phyloP scores from a whole-genome alignment of 1,140 invertebrate genomes.

The Apocrypta bakeri region DNA sequence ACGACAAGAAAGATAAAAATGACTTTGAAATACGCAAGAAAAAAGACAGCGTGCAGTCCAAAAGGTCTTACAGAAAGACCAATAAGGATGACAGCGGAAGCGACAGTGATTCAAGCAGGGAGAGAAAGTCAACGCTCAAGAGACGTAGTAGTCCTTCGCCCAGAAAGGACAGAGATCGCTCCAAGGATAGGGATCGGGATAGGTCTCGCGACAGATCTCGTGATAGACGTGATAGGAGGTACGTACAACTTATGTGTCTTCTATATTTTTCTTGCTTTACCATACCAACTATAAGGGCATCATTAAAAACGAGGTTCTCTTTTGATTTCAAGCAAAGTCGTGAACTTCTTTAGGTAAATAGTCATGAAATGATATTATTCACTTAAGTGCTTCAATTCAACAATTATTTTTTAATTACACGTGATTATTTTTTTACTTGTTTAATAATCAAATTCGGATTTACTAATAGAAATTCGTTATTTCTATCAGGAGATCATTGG shows the following conservation, averaged over 20 bases:
- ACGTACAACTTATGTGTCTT: not conserved
- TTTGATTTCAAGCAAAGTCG: conserved; percentile 34
- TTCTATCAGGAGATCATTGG: conserved; percentile 66
- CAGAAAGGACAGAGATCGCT: conserved; percentile 67
- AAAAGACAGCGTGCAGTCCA: conserved; percentile 86
- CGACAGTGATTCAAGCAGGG: conserved; percentile 74
- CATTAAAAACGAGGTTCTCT: conserved; percentile 10
- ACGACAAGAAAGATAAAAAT: conserved; percentile 77
- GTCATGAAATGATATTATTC: not conserved
- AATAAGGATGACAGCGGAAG: conserved; percentile 84
- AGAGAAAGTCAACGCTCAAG: conserved; percentile 67
- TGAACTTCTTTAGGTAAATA: conserved; percentile 34
- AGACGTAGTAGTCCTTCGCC: conserved; percentile 67
- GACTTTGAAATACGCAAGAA: conserved; percentile 85
- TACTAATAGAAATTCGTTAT: not conserved
- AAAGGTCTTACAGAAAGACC: conserved; percentile 88
- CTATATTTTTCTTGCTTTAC: not conserved
- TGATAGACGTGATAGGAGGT: conserved; percentile 55
- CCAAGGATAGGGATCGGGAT: conserved; percentile 64
- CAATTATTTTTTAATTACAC: no score
- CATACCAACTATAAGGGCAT: not conserved
- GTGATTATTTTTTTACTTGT: not conserved
- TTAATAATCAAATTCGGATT: not conserved
- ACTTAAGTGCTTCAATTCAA: conserved; percentile 5
- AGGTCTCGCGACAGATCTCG: conserved; percentile 61